Base-by-base conservation (phyloP, 2,797 vertebrate genomes). In the Sebastes minor region DNA sequence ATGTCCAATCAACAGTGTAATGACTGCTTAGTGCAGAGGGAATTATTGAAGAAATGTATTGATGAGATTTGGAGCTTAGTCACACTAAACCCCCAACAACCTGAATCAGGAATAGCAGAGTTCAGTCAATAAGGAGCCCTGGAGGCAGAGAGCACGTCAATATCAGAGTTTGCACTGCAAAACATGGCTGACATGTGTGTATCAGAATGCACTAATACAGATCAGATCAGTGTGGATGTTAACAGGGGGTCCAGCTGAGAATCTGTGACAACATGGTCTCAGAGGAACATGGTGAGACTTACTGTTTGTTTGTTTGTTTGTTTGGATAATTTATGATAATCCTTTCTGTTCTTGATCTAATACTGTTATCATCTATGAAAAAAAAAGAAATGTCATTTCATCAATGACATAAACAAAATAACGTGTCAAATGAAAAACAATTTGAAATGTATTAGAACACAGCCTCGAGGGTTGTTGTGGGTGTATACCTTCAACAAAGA, bases 91-190 rank as follows among this genome's bases (percentile, higher is more conserved):
- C 57, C 57, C 25, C 49, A 68, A 74, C 73, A 61, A 81, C 33
- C 33, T 62, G 64, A 72, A 81, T 81, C 66, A 52, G 55, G 72
- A 83, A 66, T 62, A 69, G 64, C 56, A 49, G 53, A 76, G 71
- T 83, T 61, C 30, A 68, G 70, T 85, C 85, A 73, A 83, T 81
- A 70, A 68, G 30, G 16, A 72, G 65, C 20, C 72, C 78, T 53
- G 46, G n/a, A 78, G 86, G 84, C 74, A 81, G 74, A 65, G 72
- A 79, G 61, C 70, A 22, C 2, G 7, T 87, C 83, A 28, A 83
- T 88, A 86, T 71, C 64, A 61, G 81, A 80, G 81, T 82, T 83
- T 72, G 49, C 70, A 57, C 46, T 33, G 9, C 33, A 76, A 84
- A 86, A 86, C 61, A 53, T 61, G 49, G 35, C 69, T 67, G 62